These are phyloP conservation scores for Nansenia antarctica DNA, from an alignment of 2,113 vertebrate genomes.

Conservation along the genomic window DNA sequence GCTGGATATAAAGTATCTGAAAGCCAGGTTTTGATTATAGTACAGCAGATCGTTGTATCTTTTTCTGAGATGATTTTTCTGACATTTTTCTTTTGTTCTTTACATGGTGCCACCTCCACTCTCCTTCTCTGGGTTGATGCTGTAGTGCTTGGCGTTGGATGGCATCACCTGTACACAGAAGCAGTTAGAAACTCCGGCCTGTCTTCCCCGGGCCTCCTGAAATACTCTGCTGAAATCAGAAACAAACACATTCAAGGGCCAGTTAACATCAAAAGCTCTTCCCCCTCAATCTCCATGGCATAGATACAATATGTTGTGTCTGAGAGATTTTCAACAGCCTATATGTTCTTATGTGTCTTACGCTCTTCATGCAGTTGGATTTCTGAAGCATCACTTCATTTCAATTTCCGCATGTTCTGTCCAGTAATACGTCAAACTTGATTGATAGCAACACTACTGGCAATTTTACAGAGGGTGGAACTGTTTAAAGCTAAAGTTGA, in stretches of 20 bases:
- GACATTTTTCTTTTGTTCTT: slow-evolving; percentile 57
- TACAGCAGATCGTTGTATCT: slow-evolving; percentile 79
- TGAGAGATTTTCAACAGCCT: not conserved
- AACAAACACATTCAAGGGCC: slow-evolving; percentile 23
- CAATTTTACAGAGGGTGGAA: not conserved
- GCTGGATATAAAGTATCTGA: slow-evolving; percentile 64
- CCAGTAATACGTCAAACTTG: too few species aligned
- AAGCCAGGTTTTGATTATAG: slow-evolving; percentile 81
- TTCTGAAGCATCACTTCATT: not conserved
- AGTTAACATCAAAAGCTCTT: slow-evolving; percentile 1
- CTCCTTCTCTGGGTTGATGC: slow-evolving; percentile 50
- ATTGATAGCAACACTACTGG: not conserved
- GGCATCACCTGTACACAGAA: slow-evolving; percentile 83
- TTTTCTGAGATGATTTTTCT: slow-evolving; percentile 86
- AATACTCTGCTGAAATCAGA: slow-evolving; percentile 80
- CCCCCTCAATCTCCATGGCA: not conserved
- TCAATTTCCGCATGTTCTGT: not conserved
- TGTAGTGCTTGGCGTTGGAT: slow-evolving; percentile 82
- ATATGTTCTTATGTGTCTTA: not conserved
- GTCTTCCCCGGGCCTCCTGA: slow-evolving; percentile 91
- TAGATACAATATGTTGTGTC: not conserved
- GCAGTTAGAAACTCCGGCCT: slow-evolving; percentile 88
- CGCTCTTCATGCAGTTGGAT: too few species aligned
- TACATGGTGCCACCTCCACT: slow-evolving; percentile 77
- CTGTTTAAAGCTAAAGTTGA: not conserved